Conservation (phyloP, 2,113 vertebrate species). For the Tachuris rubrigastra region DNA sequence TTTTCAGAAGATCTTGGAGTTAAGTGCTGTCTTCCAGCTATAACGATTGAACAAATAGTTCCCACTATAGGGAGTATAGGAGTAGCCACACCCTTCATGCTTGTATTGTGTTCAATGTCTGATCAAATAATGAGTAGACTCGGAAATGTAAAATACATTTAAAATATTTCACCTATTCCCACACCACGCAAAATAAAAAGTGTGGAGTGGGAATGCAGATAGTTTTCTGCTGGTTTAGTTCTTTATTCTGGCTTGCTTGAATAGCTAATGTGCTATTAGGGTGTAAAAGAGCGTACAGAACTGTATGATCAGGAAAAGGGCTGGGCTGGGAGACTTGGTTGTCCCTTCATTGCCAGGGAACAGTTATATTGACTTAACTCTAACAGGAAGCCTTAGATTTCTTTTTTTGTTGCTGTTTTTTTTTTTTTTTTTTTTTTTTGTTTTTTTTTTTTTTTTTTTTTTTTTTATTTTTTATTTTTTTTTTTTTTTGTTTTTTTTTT, state of each 20-base stretch:
- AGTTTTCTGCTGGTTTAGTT: not conserved
- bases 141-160: not conserved
- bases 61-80: not conserved
- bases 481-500: not conserved
- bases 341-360: not conserved
- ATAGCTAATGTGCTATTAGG: fast-evolving
- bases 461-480: too few relatives aligned
- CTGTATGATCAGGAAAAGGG: not conserved
- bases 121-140: not conserved
- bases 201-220: not conserved
- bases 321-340: not conserved
- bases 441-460: not conserved
- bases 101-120: not conserved
- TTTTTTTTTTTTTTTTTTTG: too few relatives aligned
- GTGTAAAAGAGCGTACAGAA: not conserved
- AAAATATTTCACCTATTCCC: not conserved
- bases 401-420: too few relatives aligned
- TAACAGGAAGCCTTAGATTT: not conserved
- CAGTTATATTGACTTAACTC: not conserved
- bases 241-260: not conserved
- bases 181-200: not conserved
- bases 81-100: not conserved
- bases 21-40: not conserved
- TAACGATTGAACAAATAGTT: not conserved
- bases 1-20: not conserved